Base-by-base conservation (phyloP, 2,888 invertebrate genomes). In the Mechanitis messenoides region DNA sequence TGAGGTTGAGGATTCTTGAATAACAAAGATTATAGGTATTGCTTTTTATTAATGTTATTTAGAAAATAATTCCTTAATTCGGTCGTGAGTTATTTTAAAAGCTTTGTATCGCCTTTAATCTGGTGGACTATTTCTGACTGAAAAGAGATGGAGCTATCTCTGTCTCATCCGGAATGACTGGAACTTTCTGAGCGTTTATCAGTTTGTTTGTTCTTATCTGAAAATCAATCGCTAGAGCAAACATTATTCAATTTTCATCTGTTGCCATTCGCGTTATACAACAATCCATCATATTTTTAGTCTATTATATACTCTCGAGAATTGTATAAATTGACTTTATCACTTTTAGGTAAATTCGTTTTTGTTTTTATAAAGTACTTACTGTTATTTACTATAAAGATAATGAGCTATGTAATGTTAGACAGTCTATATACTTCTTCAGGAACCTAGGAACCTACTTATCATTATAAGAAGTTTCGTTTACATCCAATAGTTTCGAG, bases 201-300 rank as follows among this genome's bases (percentile, higher is more conserved):
- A 31, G 45, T 46, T 56, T 38, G 46, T 50, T 68, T 65, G 58
- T 70, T 72, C 72, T 72, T 76, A 74, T 76, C 79, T 72, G 60
- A 68, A 72, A 73, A 73, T 74, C 78, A 80, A 81, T 82, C 77
- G 71, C 70, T 59, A 55, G 60, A 64, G 72, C 68, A 77, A 80
- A 79, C 73, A 77, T 72, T 76, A 74, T 74, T 72, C 65, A 61
- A 68, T 55, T 58, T 57, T 64, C 66, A 69, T 71, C 69, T 71
- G 74, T 68, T 71, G 61, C 57, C 56, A 65, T 72, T 71, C n/a
- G 46, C 38, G 45, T 46, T 33, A 3, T n/a, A 50, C 31, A 7
- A 50, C n/a, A 3, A 35, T 28, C 42, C 45, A 54, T 54, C 50
- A 58, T 67, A 68, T 66, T 70, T 70, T 62, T 58, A 58, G 33